These are phyloP conservation scores for Troides aeacus DNA, from an alignment of 2,888 invertebrate genomes.

Conservation along the genomic window DNA sequence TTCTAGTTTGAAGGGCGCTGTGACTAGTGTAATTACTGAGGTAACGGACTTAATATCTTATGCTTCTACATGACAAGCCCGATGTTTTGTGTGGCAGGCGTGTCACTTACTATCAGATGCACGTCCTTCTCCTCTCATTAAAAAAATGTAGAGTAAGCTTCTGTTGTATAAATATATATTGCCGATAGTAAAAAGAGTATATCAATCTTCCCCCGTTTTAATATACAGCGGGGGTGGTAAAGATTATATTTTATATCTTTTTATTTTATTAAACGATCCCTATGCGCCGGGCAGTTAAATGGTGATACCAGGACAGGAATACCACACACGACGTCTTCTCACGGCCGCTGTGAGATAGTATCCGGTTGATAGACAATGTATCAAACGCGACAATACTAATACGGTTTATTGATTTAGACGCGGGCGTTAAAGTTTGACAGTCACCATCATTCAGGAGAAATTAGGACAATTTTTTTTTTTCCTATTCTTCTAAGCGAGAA, in stretches of 20 bases:
- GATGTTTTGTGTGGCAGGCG: no score
- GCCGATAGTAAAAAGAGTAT: slow-evolving; percentile 7
- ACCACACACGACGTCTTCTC: slow-evolving; percentile 41
- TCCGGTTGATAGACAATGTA: slow-evolving; percentile 41
- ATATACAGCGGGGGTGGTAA: slow-evolving; percentile 8
- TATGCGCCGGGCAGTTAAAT: slow-evolving; percentile 10
- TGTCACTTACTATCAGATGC: no score
- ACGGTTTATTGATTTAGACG: slow-evolving; percentile 65
- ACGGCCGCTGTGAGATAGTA: slow-evolving; percentile 35
- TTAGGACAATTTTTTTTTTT: background rate
- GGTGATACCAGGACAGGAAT: slow-evolving; percentile 15
- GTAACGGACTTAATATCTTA: no score
- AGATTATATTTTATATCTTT: slow-evolving; percentile 18
- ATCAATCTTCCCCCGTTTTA: slow-evolving; percentile 2
- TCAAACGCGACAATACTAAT: slow-evolving; percentile 51
- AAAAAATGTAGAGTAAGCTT: no score
- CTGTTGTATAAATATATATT: slow-evolving; percentile 7
- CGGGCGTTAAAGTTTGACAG: slow-evolving; percentile 38
- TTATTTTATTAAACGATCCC: slow-evolving; percentile 18
- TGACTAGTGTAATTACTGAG: no score
- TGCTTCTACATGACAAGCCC: no score
- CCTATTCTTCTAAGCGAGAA: no score
- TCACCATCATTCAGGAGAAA: slow-evolving; percentile 35
- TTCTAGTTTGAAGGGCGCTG: no score
- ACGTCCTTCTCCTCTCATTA: no score